Evolutionary conservation across 2,797 vertebrate genomes (phyloP), one percentile per base, ranked within the genome.

Genomic region (Alectoris magna): DNA sequence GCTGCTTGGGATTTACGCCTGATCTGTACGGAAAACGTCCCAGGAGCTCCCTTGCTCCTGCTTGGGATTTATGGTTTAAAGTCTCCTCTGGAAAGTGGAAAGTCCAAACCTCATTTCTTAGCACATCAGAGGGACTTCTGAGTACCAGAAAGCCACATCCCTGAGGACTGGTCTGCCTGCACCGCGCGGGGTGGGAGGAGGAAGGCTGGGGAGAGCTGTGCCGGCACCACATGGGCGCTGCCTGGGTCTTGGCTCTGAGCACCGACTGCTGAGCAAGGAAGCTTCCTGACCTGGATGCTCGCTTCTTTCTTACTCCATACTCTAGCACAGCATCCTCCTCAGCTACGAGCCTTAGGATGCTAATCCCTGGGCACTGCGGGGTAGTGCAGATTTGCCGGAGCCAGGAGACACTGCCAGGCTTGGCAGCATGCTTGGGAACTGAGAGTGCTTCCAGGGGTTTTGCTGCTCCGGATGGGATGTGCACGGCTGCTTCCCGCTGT

Each of bases 401-500:
- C 43, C 14, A 66, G 75, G 41, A 82, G 76, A 72, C 36, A 59
- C 51, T 2, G 16, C 76, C 76, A 88, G 70, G 69, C 59, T 74
- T 90, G 90, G 76, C 90, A 93, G 60, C 22, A 53, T 43, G 22
- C 86, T 93, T 27, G 9, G 71, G 82, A 80, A 79, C 62, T 72
- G 46, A 77, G 55, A 41, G 64, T 23, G 56, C 56, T 82, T 86
- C 59, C 34, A 27, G 68, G 36, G 83, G 12, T 55, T 55, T 90
- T 72, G n/a, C 46, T 66, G 59, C 41, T 84, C 2, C 72, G 2
- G 10, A 53, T 16, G 34, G n/a, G 51, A 86, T 4, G 1, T 9
- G 41, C 38, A 39, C 72, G 74, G 84, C 70, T 36, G 55, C 29
- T 84, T 70, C 34, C 11, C 67, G 13, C 11, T 66, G 44, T 68